A percentile compares a stretch with the other conserved stretches of the same genome.
phyloP scores from a whole-genome alignment of 2,888 invertebrate species.

The Acronicta psi region DNA sequence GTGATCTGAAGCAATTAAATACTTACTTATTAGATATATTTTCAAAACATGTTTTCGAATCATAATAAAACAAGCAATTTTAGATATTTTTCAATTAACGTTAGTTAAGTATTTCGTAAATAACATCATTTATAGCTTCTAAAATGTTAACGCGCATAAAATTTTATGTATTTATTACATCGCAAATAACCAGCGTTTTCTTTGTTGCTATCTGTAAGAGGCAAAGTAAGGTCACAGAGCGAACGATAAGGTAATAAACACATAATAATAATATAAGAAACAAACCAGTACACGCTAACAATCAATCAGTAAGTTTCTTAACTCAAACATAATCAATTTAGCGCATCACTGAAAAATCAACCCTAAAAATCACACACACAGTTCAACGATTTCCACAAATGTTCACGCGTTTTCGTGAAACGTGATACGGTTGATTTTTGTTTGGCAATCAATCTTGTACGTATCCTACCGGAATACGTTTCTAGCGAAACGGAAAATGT shows the following conservation, averaged over 20 bases:
- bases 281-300: constrained; percentile 43
- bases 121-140: constrained; percentile 17
- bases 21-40: no score
- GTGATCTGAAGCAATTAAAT: no score
- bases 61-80: constrained; percentile 5
- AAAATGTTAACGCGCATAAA: constrained; percentile 28
- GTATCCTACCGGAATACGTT: constrained; percentile 77
- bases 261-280: constrained; percentile 17
- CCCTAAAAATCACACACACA: constrained; percentile 8
- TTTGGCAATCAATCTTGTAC: constrained; percentile 34
- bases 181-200: constrained; percentile 1
- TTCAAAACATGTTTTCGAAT: constrained; percentile 5
- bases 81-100: constrained; percentile 37
- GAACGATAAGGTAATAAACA: constrained; percentile 35
- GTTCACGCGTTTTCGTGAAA: not conserved
- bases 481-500: constrained; percentile 84
- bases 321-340: constrained; percentile 16
- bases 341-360: constrained; percentile 18
- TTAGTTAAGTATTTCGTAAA: constrained; percentile 27
- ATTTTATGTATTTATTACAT: constrained; percentile 9
- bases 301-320: constrained; percentile 48
- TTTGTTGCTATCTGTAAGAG: constrained; percentile 16
- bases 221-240: constrained; percentile 35
- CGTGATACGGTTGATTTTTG: constrained; percentile 49
- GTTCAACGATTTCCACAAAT: constrained; percentile 12